These are phyloP conservation scores for Adelognathus sp. DNA, from an alignment of 2,888 invertebrate species.

Conservation along the genomic window DNA sequence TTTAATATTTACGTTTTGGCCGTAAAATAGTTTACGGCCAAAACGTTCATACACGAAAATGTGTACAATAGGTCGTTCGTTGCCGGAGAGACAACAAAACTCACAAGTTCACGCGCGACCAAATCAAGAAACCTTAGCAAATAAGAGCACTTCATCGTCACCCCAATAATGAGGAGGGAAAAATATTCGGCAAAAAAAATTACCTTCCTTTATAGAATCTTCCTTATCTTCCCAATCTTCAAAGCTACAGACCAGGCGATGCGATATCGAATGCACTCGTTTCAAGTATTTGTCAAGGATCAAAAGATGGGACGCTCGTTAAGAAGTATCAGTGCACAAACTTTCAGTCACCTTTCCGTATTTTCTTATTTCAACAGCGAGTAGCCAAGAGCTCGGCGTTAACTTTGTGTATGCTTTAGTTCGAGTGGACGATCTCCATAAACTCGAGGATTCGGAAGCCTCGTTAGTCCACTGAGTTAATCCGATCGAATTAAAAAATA, in stretches of 20 bases:
- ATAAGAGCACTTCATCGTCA: no score
- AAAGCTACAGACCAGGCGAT: not conserved
- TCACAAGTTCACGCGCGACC: no score
- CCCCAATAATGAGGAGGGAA: no score
- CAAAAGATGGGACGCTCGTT: not conserved
- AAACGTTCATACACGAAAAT: no score
- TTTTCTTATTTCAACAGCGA: not conserved
- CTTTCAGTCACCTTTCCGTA: not conserved
- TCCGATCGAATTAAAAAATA: not conserved
- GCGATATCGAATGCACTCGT: not conserved
- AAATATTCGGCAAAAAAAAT: no score
- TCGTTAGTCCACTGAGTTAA: not conserved
- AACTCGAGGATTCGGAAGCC: not conserved
- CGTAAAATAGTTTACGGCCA: no score
- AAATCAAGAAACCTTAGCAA: no score
- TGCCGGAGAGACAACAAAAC: no score
- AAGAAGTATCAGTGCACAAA: not conserved
- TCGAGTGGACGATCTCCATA: not conserved
- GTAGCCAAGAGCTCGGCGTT: not conserved
- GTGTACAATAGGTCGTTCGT: no score
- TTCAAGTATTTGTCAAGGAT: not conserved
- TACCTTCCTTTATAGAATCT: not conserved
- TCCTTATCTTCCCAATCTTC: not conserved
- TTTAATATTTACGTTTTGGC: no score
- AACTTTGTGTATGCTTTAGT: constrained; percentile 1